Percentiles rank a stretch among this genome's conserved stretches.
phyloP scores from a whole-genome alignment of 2,888 invertebrate genomes.

The Prosopocoilus inquinatus region DNA sequence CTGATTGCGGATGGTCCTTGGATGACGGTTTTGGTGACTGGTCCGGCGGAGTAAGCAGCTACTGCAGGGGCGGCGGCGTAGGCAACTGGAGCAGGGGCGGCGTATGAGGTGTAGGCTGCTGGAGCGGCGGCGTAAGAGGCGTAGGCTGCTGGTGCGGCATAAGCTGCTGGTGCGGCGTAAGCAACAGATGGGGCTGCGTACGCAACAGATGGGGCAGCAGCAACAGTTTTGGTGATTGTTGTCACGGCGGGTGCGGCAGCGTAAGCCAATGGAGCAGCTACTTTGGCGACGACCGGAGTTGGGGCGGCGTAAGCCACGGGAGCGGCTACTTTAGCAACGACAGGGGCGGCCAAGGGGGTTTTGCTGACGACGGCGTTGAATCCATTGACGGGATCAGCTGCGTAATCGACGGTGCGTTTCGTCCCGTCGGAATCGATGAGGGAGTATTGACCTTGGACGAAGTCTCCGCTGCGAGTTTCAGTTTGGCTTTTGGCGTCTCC shows the following conservation, averaged over 20 bases:
- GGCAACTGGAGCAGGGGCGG: slow-evolving; percentile 27
- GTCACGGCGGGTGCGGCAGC: slow-evolving; percentile 40
- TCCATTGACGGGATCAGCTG: slow-evolving; percentile 55
- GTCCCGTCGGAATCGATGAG: slow-evolving; percentile 61
- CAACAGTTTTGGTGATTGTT: neutral
- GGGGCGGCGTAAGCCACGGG: slow-evolving; percentile 36
- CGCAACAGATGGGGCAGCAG: slow-evolving; percentile 15
- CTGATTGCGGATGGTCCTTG: slow-evolving; percentile 15
- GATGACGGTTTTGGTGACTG: slow-evolving; percentile 25
- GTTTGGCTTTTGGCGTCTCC: slow-evolving; percentile 61
- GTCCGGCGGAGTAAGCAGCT: slow-evolving; percentile 20
- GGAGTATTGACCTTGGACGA: slow-evolving; percentile 60
- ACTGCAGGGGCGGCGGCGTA: slow-evolving; percentile 35
- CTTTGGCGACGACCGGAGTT: slow-evolving; percentile 16
- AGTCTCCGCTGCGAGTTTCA: slow-evolving; percentile 64
- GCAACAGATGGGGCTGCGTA: slow-evolving; percentile 14
- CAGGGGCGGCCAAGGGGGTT: slow-evolving; percentile 49
- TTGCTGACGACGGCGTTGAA: slow-evolving; percentile 59
- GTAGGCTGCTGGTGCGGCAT: slow-evolving; percentile 18
- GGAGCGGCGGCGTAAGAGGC: slow-evolving; percentile 20
- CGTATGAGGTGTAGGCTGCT: slow-evolving; percentile 24
- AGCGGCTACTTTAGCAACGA: slow-evolving; percentile 43
- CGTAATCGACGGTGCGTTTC: slow-evolving; percentile 62
- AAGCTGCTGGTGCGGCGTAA: slow-evolving; percentile 4
- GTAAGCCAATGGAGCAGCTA: slow-evolving; percentile 8